A percentile compares a stretch with the other conserved stretches of the same genome.
These are phyloP conservation scores for Parapristionchus giblindavisi DNA, from an alignment of 2,888 invertebrate species.

Conservation along the genomic window DNA sequence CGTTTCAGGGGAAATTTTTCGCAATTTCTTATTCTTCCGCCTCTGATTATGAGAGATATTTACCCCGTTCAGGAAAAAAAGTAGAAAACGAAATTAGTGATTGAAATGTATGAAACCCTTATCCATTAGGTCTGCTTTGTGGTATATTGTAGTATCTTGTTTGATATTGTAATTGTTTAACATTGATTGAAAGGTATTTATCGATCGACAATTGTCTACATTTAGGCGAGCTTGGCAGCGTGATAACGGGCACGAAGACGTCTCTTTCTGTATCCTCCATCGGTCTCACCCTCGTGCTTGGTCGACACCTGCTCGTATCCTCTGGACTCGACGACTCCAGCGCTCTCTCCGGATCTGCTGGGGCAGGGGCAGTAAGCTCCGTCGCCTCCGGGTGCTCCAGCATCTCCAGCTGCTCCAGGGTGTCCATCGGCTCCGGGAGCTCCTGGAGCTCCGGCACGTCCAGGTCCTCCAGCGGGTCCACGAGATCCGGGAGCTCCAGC, in stretches of 20 bases:
- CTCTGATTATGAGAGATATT: no score
- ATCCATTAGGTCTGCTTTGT: no score
- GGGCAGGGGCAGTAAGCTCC: constrained; percentile 43
- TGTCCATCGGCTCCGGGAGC: constrained; percentile 16
- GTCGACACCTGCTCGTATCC: neutral
- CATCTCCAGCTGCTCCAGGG: constrained; percentile 42
- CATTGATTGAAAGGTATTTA: neutral
- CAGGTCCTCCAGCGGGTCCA: constrained; percentile 41
- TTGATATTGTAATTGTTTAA: no score
- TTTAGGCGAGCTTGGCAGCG: constrained; percentile 25
- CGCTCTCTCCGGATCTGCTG: constrained; percentile 4
- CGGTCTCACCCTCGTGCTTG: constrained; percentile 16
- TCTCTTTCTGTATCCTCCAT: constrained; percentile 28
- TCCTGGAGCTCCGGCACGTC: constrained; percentile 27
- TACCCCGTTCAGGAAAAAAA: no score
- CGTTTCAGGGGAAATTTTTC: no score
- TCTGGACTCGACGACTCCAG: neutral
- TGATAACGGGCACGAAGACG: constrained; percentile 25
- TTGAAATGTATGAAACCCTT: no score
- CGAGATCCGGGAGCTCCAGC: constrained; percentile 13
- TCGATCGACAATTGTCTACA: neutral
- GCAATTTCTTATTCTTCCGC: no score
- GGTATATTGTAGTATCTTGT: no score
- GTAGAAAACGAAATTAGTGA: no score
- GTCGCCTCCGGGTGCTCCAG: constrained; percentile 48